Base-by-base conservation (phyloP, 2,888 invertebrate genomes). In the Nesidiocoris tenuis region DNA sequence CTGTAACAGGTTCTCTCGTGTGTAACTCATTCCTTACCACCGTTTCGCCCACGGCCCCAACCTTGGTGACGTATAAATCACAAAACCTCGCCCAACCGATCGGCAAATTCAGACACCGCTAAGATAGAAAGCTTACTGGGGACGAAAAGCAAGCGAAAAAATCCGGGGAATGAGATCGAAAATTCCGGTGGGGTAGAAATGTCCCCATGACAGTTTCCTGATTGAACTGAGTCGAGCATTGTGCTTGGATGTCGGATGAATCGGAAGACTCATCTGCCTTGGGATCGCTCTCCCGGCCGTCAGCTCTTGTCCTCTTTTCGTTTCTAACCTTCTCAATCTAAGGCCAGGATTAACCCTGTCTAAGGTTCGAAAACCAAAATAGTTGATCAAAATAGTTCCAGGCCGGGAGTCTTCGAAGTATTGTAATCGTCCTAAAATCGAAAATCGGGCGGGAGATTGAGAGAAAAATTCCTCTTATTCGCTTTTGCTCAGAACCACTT, bases 181-280 rank as follows among this genome's bases (percentile, higher is more conserved):
- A 39, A 39, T 39, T 3, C 39, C 3, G 39, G 39, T 39, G 12
- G 67, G 56, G 17, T 39, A 25, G 39, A 39, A 54, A 57, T 59
- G 39, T 12, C 39, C 12, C 70, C 24, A 25, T 70, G 70, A 70
- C 70, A 70, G 68, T 18, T 68, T 57, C 55, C 68, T 68, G 68
- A 68, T 68, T 68, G 68, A 68, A 70, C 70, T 70, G 57, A 7
- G 39, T 12, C 39, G 12, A 70, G 70, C 59, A 70, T 70, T 70
- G 70, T 70, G 23, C 70, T 59, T 39, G 39, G 39, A 3, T 39
- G 12, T 3, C 39, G 70, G 59, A 67, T 70, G 70, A 70, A 70
- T 70, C 70, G 24, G 24, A 70, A 59, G 70, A 24, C 70, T 70
- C 70, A 70, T 70, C 70, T 59, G 24, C 70, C 39, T 39, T 12